Evolutionary conservation across 35 echinoderm and acorn worm genomes (phyloP), one percentile per base, ranked within the genome.

Genomic region (Apostichopus parvimensis): DNA sequence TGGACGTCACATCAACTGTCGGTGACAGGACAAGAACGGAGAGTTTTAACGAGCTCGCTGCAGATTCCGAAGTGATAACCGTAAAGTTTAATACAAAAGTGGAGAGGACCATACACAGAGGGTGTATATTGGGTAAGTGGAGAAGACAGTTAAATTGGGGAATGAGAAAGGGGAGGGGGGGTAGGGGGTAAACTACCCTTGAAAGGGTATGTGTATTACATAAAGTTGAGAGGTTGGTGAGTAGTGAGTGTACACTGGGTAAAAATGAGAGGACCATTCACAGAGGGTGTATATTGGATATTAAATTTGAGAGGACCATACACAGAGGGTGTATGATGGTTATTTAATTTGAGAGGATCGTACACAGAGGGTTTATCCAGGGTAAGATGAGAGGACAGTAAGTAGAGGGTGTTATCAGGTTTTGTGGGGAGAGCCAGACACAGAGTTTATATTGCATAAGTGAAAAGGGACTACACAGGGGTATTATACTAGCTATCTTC

Each of bases 71-170:
- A 18, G 93, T 95, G 10, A 94, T 80, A 2, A 90, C 86, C 15
- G 55, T 93, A 73, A 93, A 83, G 21, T 98, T 98, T 73, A 92
- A 93, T 26, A 94, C 96, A 13, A 98, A 98, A 75, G 90, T 85
- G 61, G 94, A 98, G 17, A 92, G 96, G 59, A 91, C 60, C 4
- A 94, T 98, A 4, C 86, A 90, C 70, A 98, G 93, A 88, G 96
- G 96, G 53, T 87, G 90, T 82, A 85, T 95, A 9, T 71, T 98
- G 53, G 93, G 96, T 98, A 90, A 92, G 81, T 21, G 0, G 10
- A 80, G 12, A 8, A 4, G 75, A 28, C 10, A 17, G 18, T 24
- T 24, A 10, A 13, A 77, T 18, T 77, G 18, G 5, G 54, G 3
- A 10, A 11, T n/a, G 34, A 45, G 68, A 20, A 20, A 20, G 68